A percentile compares a stretch with the other conserved stretches of the same genome.
phyloP scores from a whole-genome alignment of 2,888 invertebrate genomes.

The Villa cingulata region DNA sequence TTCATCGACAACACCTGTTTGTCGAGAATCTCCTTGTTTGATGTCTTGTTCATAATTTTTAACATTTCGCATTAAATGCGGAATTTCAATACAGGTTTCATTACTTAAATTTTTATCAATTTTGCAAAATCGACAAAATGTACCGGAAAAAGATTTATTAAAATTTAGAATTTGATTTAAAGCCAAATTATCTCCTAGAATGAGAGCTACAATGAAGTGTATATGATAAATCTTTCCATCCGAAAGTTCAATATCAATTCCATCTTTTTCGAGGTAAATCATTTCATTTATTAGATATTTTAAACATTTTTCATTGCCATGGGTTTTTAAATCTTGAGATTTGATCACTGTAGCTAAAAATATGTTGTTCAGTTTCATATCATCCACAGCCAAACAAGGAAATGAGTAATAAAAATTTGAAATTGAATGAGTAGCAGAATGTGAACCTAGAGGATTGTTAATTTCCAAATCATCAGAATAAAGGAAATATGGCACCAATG shows the following conservation, averaged over 20 bases:
- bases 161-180: slow-evolving; percentile 5
- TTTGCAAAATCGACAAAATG: slow-evolving; percentile 9
- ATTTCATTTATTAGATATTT: slow-evolving; percentile 5
- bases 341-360: slow-evolving; percentile 8
- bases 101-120: not conserved
- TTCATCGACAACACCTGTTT: too few species aligned
- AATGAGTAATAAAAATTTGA: slow-evolving; percentile 6
- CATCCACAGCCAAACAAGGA: slow-evolving; percentile 1
- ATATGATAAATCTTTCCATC: not conserved
- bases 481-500: not conserved
- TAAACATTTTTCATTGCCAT: slow-evolving; percentile 5
- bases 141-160: slow-evolving; percentile 7
- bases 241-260: slow-evolving; percentile 3
- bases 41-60: slow-evolving; percentile 5
- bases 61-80: slow-evolving; percentile 1
- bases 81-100: not conserved
- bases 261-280: slow-evolving; percentile 3
- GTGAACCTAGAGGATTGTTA: too few species aligned
- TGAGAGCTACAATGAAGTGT: slow-evolving; percentile 6
- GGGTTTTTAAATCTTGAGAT: slow-evolving; percentile 3
- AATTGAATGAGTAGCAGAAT: slow-evolving; percentile 3
- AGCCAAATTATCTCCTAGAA: slow-evolving; percentile 9
- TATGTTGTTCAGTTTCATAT: slow-evolving; percentile 4
- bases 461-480: too few species aligned
- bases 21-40: too few species aligned